Base-by-base conservation (phyloP, 2,797 vertebrate species). In the Tarsius wallacei region DNA sequence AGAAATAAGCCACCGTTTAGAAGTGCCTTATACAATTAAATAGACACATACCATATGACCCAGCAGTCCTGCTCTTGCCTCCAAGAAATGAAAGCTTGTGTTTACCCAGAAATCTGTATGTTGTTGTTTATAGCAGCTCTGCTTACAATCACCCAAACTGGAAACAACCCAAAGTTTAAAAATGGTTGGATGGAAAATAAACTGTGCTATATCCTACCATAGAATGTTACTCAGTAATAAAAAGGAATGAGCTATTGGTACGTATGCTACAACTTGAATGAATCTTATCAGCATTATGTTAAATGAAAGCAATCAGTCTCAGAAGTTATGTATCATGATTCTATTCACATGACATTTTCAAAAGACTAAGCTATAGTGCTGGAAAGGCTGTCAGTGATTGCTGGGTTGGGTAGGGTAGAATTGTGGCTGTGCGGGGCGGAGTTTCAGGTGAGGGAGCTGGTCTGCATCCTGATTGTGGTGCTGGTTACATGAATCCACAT, bases 241-340 rank as follows among this genome's bases (percentile, higher is more conserved):
- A 7, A 17, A 26, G 36, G 68, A 42, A 7, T 0, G 10, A 2
- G 4, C 26, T 14, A 42, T 28, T 3, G 3, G 2, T 31, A 2
- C 0, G 0, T 19, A 7, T 19, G 7, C 16, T 0, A 0, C 14
- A 1, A 5, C 47, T 17, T 14, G 73, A 21, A 1, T 6, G 55
- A 14, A 9, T 47, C 28, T 59, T 11, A 0, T 31, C 31, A 1
- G 22, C 28, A 8, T 22, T 8, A 5, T 3, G 7, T 4, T 19
- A 51, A 49, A 31, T 3, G 61, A 15, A 2, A 28, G 63, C 15
- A 19, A 19, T 36, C 24, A 1, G 59, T 28, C 31, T 68, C 13
- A 1, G 9, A 21, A 33, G 49, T 17, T 2, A 0, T 1, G 1
- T 0, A 2, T 24, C 15, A 0, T 2, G 14, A 16, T 1, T 33